Evolutionary conservation across 2,797 vertebrate species (phyloP).

Genomic region (Catostomus latipinnis): DNA sequence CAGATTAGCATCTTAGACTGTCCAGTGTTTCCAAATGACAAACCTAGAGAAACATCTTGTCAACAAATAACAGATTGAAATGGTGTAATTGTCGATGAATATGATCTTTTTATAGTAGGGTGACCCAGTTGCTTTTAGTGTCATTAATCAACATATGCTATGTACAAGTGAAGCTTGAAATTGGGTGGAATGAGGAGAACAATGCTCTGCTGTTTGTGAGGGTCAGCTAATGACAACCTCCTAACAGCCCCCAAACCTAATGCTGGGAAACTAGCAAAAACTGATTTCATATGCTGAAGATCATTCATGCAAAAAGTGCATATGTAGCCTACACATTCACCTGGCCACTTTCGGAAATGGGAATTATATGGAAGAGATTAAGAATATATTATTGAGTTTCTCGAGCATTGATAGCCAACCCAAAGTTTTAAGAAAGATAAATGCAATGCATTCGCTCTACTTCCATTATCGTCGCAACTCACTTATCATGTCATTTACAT

Average conservation of each 20-base stretch:
- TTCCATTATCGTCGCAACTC: too few relatives aligned
- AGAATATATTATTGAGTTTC: too few relatives aligned
- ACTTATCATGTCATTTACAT: too few relatives aligned
- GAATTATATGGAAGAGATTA: too few relatives aligned
- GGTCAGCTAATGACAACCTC: constrained; percentile 73
- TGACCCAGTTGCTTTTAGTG: constrained; percentile 86
- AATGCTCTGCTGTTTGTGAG: constrained; percentile 83
- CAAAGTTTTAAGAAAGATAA: too few relatives aligned
- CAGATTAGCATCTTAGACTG: too few relatives aligned
- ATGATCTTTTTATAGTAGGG: constrained; percentile 81
- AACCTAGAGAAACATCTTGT: not conserved
- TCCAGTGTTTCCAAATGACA: too few relatives aligned
- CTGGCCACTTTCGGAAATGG: constrained; percentile 8
- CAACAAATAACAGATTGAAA: constrained; percentile 68
- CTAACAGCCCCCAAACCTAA: constrained; percentile 75
- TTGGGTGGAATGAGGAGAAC: constrained; percentile 82
- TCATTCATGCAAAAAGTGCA: constrained; percentile 51
- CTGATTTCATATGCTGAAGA: constrained; percentile 71
- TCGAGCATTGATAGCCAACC: too few relatives aligned
- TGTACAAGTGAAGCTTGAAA: constrained; percentile 84
- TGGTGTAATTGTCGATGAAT: constrained; percentile 72
- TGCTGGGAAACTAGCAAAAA: constrained; percentile 73
- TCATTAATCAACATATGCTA: constrained; percentile 87
- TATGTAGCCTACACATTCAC: not conserved
- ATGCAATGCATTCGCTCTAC: too few relatives aligned